Percentiles rank a stretch among this genome's conserved stretches.
Evolutionary conservation across 2,113 vertebrate species (phyloP).

Genomic region (Orycteropus afer): DNA sequence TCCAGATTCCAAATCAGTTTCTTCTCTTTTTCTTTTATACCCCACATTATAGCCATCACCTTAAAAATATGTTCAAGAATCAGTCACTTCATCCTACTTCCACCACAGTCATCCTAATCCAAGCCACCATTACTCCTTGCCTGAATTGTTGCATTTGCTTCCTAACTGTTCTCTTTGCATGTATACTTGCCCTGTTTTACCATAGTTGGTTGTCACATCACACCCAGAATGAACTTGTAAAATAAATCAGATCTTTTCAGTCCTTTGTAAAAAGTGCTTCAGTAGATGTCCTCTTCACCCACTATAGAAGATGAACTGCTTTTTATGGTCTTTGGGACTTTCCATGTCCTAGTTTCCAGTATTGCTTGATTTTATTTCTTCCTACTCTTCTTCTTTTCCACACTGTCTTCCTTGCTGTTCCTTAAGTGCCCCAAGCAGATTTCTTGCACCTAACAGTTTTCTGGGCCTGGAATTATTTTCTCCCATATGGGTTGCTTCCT

Average conservation of each 20-base stretch:
- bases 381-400: background rate
- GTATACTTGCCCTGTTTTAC: background rate
- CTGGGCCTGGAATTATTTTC: background rate
- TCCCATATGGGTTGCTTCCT: background rate
- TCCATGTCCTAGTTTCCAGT: background rate
- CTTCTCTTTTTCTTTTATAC: background rate
- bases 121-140: background rate
- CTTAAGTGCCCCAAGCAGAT: background rate
- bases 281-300: background rate
- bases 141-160: background rate
- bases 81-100: background rate
- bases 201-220: background rate
- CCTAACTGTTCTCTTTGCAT: background rate
- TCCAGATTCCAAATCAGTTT: background rate
- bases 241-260: background rate
- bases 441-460: background rate
- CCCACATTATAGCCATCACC: background rate
- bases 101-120: background rate
- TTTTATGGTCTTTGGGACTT: background rate
- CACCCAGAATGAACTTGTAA: background rate
- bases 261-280: slow-evolving; percentile 17
- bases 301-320: background rate
- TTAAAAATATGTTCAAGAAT: background rate
- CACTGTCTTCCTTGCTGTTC: background rate
- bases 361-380: background rate